phyloP scores from a whole-genome alignment of 2,113 vertebrate species.

The Chaetodon auriga region DNA sequence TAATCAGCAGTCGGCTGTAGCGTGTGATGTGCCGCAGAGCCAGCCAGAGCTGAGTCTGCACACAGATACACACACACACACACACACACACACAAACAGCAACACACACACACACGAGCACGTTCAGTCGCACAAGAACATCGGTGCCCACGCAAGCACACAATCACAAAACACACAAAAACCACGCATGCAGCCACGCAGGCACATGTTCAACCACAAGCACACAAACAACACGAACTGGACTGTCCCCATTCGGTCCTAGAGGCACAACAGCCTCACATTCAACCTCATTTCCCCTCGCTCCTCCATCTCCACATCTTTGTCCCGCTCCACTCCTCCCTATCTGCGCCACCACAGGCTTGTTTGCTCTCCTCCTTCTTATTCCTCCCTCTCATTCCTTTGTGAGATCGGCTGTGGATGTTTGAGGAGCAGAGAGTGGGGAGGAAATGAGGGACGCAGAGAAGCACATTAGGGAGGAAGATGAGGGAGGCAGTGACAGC shows the following conservation, averaged over 20 bases:
- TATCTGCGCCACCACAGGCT: conserved; percentile 45
- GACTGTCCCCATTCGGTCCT: conserved; percentile 22
- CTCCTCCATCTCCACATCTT: conserved; percentile 37
- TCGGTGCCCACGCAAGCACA: conserved; percentile 15
- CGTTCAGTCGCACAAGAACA: conserved; percentile 7
- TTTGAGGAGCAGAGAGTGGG: conserved; percentile 14
- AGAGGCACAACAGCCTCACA: conserved; percentile 31
- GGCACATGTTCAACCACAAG: conserved; percentile 3
- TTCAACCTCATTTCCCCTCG: conserved; percentile 42
- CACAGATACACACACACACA: too few relatives aligned
- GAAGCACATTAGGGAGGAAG: conserved; percentile 3
- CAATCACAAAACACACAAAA: conserved; percentile 10
- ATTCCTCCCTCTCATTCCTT: conserved; percentile 55
- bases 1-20: conserved; percentile 73
- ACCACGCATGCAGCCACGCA: conserved; percentile 1
- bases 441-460: conserved; percentile 21
- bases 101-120: not conserved
- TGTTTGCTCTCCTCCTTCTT: conserved; percentile 57
- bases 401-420: conserved; percentile 38
- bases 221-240: conserved; percentile 6
- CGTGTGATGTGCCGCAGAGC: conserved; percentile 62
- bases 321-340: conserved; percentile 41
- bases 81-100: too few relatives aligned
- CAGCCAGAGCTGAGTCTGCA: conserved; percentile 51
- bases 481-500: conserved; percentile 22